Evolutionary conservation across 2,888 invertebrate genomes (phyloP).

Genomic region (Drosophila testacea): DNA sequence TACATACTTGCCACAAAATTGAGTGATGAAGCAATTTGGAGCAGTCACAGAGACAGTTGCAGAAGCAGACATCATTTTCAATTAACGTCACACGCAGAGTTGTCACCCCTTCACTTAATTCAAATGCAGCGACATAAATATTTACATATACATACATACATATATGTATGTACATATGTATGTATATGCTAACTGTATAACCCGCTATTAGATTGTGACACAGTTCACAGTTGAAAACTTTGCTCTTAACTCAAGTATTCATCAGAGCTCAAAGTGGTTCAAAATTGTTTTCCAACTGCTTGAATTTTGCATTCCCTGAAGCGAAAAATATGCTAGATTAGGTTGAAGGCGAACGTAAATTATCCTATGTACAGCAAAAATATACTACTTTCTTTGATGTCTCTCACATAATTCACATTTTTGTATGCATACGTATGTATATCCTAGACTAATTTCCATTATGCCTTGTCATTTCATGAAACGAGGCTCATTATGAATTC

Average conservation of each 20-base stretch:
- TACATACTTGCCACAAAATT: conserved; percentile 7
- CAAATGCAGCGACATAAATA: conserved; percentile 24
- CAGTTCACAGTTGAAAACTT: conserved; percentile 28
- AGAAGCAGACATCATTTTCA: conserved; percentile 34
- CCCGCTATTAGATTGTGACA: conserved; percentile 22
- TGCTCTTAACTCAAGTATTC: conserved; percentile 11
- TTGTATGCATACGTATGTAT: too few relatives aligned
- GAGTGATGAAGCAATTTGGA: conserved; percentile 16
- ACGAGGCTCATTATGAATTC: neutral
- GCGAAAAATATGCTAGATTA: neutral
- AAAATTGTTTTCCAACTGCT: conserved; percentile 14
- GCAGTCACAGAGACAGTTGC: neutral
- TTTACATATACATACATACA: neutral
- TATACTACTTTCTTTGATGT: neutral
- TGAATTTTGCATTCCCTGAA: neutral
- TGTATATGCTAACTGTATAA: conserved; percentile 10
- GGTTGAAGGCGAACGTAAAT: neutral
- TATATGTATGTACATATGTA: neutral
- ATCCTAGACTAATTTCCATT: neutral
- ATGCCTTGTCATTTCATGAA: neutral
- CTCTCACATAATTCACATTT: neutral
- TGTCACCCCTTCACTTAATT: conserved; percentile 40
- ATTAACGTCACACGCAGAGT: conserved; percentile 32
- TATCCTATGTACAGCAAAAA: neutral
- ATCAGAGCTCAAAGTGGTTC: conserved; percentile 16